Evolutionary conservation across 2,113 vertebrate species (phyloP).

Genomic region (Pheucticus melanocephalus): DNA sequence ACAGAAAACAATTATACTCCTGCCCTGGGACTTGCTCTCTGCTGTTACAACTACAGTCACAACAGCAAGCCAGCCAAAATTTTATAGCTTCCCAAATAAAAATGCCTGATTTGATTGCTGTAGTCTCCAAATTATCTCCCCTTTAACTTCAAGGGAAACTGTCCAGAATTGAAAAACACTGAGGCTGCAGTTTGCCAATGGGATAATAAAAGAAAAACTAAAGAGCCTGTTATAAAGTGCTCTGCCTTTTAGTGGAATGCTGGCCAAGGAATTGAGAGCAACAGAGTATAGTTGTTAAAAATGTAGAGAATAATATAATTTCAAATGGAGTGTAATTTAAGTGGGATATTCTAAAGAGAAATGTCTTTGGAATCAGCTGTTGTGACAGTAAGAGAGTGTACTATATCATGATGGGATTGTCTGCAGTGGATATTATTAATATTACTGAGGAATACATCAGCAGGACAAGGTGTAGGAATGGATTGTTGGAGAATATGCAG

Average conservation of each 20-base stretch:
- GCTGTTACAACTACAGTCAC: not conserved
- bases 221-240: not conserved
- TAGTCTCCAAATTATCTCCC: not conserved
- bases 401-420: not conserved
- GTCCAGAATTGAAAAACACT: not conserved
- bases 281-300: not conserved
- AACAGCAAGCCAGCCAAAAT: not conserved
- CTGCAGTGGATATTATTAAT: not conserved
- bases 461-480: not conserved
- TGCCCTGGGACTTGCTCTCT: not conserved
- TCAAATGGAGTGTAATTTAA: not conserved
- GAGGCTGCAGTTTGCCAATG: not conserved
- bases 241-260: not conserved
- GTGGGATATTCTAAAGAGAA: not conserved
- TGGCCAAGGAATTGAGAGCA: not conserved
- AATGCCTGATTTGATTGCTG: not conserved
- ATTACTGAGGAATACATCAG: not conserved
- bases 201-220: not conserved
- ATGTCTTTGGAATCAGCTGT: not conserved
- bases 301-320: not conserved
- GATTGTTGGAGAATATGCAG: not conserved
- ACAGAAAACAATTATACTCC: not conserved
- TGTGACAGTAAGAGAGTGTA: not conserved
- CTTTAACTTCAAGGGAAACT: not conserved
- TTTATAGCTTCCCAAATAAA: not conserved